Evolutionary conservation across 2,113 vertebrate species (phyloP), one percentile per base, ranked within the genome.

Genomic region (Paratilapia polleni): DNA sequence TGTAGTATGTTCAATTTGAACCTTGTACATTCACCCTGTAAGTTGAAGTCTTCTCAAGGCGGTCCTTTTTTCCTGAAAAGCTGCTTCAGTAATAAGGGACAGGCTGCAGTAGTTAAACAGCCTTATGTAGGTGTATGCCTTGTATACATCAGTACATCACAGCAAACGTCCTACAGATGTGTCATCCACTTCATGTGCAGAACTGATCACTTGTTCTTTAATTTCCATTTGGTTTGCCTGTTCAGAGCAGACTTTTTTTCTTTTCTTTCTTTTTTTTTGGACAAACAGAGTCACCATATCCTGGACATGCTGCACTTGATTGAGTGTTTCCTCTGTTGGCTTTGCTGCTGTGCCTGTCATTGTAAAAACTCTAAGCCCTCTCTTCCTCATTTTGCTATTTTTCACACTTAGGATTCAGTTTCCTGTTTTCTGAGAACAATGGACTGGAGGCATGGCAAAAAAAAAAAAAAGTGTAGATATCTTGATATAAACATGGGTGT

Each of bases 341-440:
- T 84, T 90, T 86, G 62, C 77, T 22, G 57, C 74, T 54, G 24
- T 59, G 85, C 63, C 66, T 88, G 85, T 91, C 89, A 85, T 80
- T 89, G 91, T 83, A 56, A 92, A 88, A 91, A 83, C 60, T 52
- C 78, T 77, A 66, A 89, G 86, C 57, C 54, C 77, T 78, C 82
- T 93, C 90, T 92, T 92, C 90, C 92, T 92, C 77, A 2, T 87
- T 92, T 83, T 43, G 82, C 89, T 81, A 86, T 92, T 93, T 94
- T 89, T 94, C 87, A 88, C 17, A 38, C 77, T 1, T 31, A 86
- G 78, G 83, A 88, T 94, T 90, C 26, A 5, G 90, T 81, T 95
- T 95, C 94, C 94, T 94, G 94, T 91, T 91, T 85, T 84, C 61
- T 74, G 78, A 90, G 90, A 94, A 94, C 94, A 95, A 95, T 94